Percentiles rank a stretch among this genome's conserved stretches.
Evolutionary conservation across 2,888 invertebrate genomes (phyloP).

Genomic region (Aporophyla nigra): DNA sequence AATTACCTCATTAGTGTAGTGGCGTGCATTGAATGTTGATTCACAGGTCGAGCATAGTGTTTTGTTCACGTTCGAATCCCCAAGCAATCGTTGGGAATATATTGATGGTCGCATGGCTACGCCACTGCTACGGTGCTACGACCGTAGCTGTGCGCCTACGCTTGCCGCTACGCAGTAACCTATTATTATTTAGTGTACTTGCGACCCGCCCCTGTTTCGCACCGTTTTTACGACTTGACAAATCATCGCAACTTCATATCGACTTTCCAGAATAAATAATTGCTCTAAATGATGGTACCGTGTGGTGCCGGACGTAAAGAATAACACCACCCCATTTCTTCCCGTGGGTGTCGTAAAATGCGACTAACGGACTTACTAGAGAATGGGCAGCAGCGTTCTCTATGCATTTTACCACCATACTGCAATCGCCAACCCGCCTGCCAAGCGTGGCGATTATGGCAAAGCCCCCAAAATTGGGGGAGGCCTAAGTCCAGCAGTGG

Average conservation of each 20-base stretch:
- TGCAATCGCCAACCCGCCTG: too few species aligned
- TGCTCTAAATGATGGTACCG: neutral
- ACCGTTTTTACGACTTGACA: neutral
- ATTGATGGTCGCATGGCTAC: neutral
- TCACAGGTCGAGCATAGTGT: conserved; percentile 35
- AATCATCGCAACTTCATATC: neutral
- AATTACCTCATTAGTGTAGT: conserved; percentile 56
- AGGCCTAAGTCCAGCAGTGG: too few species aligned
- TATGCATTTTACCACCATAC: too few species aligned
- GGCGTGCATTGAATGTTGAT: conserved; percentile 48
- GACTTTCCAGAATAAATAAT: neutral
- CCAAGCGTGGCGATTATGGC: too few species aligned
- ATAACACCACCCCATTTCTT: too few species aligned
- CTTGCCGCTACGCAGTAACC: neutral
- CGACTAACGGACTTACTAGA: too few species aligned
- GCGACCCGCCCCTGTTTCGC: neutral
- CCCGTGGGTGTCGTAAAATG: too few species aligned
- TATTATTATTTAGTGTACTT: neutral
- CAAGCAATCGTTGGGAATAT: conserved; percentile 4
- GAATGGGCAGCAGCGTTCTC: too few species aligned
- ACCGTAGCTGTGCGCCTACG: conserved; percentile 18
- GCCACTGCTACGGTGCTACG: conserved; percentile 34
- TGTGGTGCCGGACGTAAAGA: too few species aligned
- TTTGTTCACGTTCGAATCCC: conserved; percentile 34
- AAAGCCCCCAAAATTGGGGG: too few species aligned